Percentiles rank a stretch among this genome's conserved stretches.
These are phyloP conservation scores for Philantomba maxwellii DNA, from an alignment of 2,113 vertebrate genomes.

Conservation along the genomic window DNA sequence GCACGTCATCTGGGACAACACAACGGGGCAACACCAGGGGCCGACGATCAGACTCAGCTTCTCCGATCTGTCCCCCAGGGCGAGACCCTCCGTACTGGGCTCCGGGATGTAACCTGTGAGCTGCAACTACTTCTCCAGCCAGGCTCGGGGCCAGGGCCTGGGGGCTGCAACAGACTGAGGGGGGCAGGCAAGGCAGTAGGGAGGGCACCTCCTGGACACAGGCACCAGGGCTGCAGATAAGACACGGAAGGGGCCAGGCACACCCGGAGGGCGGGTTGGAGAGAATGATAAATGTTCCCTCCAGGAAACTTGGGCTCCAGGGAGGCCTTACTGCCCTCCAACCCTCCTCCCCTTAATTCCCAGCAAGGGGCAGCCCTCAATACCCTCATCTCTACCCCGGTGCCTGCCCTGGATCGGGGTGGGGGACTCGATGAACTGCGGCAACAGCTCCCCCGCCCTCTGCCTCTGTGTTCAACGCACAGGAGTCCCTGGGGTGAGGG, in stretches of 20 bases:
- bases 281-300: fast-evolving
- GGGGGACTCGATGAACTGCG: not conserved
- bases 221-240: not conserved
- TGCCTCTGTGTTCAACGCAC: not conserved
- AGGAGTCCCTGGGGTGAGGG: not conserved
- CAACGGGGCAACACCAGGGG: not conserved
- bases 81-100: fast-evolving
- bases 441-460: not conserved
- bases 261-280: fast-evolving
- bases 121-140: not conserved
- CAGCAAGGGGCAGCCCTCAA: not conserved
- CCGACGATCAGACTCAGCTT: not conserved
- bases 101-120: not conserved
- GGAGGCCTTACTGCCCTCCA: not conserved
- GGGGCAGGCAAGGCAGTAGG: not conserved
- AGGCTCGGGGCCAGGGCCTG: not conserved
- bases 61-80: not conserved
- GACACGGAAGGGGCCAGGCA: not conserved
- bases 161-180: not conserved
- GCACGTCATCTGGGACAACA: not conserved
- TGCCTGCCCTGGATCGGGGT: not conserved
- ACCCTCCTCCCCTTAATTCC: not conserved
- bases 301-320: not conserved
- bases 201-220: not conserved
- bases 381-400: not conserved